A percentile compares a stretch with the other conserved stretches of the same genome.
Conservation (phyloP, 1,140 invertebrate species). For the Mactra quadrangularis region DNA sequence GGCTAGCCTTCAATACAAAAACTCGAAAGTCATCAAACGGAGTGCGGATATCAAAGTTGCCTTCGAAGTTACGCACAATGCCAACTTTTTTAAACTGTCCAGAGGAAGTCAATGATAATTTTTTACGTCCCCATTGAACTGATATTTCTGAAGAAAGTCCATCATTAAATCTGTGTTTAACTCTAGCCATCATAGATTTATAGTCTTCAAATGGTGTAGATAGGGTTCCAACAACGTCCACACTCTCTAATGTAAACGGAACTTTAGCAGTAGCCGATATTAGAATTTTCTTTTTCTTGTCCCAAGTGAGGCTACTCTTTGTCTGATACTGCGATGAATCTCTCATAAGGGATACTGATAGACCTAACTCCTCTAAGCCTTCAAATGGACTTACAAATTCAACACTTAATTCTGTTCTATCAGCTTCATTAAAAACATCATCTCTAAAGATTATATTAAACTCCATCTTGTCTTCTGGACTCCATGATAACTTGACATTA, state of each 20-base stretch:
- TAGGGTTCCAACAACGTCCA: conserved; percentile 56
- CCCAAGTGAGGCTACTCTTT: conserved; percentile 62
- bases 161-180: conserved; percentile 37
- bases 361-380: conserved; percentile 59
- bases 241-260: conserved; percentile 56
- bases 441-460: conserved; percentile 58
- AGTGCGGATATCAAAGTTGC: conserved; percentile 67
- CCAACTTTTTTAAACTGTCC: conserved; percentile 10
- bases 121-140: conserved; percentile 52
- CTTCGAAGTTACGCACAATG: conserved; percentile 18
- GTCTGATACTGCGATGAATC: conserved; percentile 43
- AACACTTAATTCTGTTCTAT: conserved; percentile 55
- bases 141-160: conserved; percentile 4
- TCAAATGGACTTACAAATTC: conserved; percentile 63
- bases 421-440: conserved; percentile 22
- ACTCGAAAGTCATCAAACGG: conserved; percentile 70
- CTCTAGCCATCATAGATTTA: background rate
- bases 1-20: conserved; percentile 36
- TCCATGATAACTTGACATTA: conserved; percentile 67
- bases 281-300: conserved; percentile 61
- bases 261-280: conserved; percentile 51
- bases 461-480: conserved; percentile 64
- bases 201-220: conserved; percentile 52
- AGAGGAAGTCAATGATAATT: conserved; percentile 30
- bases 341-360: conserved; percentile 42